Evolutionary conservation across 2,797 vertebrate species (phyloP).

Genomic region (Sarcoramphus papa): DNA sequence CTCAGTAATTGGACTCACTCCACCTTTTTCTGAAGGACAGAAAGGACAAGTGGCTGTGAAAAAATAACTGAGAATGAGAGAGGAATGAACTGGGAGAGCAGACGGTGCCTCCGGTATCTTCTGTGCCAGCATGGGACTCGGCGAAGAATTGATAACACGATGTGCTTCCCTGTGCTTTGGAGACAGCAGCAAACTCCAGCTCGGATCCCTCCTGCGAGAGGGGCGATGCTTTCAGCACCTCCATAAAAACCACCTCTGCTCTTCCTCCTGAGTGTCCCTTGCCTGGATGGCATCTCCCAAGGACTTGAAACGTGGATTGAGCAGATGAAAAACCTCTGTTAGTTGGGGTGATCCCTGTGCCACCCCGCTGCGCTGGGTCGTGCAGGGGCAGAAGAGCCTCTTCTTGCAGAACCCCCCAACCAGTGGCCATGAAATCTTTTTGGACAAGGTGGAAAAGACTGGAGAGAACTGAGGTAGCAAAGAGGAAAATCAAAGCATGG

Average conservation of each 20-base stretch:
- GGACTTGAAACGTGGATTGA: neutral
- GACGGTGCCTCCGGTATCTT: neutral
- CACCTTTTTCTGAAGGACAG: neutral
- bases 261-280: neutral
- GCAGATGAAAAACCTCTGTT: neutral
- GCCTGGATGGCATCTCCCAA: neutral
- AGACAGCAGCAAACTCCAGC: neutral
- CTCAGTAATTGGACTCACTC: neutral
- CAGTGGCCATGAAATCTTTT: neutral
- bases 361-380: accelerated
- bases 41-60: neutral
- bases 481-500: neutral
- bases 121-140: neutral
- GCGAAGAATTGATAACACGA: neutral
- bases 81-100: neutral
- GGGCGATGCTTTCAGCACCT: neutral
- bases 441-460: neutral
- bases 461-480: neutral
- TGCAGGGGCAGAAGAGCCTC: neutral
- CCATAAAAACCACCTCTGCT: neutral
- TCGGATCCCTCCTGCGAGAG: neutral
- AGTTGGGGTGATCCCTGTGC: no score
- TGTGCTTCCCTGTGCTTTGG: neutral
- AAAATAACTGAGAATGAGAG: neutral
- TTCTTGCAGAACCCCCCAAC: neutral